These are phyloP conservation scores for Anoura caudifer DNA, from an alignment of 2,113 vertebrate species.

Conservation along the genomic window DNA sequence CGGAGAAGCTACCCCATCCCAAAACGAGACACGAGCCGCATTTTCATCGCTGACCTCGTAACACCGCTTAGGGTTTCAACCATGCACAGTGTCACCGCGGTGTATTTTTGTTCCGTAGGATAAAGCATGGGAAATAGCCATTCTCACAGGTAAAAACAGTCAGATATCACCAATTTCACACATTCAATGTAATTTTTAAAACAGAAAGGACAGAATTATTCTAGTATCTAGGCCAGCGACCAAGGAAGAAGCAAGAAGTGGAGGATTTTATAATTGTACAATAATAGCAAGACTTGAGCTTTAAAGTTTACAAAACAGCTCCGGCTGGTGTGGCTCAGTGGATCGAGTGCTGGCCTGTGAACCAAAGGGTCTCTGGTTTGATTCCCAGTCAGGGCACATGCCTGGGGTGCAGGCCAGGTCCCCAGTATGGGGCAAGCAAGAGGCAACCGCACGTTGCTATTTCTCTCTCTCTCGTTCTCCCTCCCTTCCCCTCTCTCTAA, in stretches of 20 bases:
- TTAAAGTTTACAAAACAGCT: background rate
- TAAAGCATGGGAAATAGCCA: background rate
- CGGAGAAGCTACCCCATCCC: background rate
- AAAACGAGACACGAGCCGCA: background rate
- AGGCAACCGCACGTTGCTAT: no score
- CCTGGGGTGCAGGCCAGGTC: no score
- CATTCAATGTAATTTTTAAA: background rate
- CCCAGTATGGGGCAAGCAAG: no score
- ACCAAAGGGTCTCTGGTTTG: no score
- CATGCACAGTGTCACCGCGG: accelerated
- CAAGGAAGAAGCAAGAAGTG: background rate
- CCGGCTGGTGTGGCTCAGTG: no score
- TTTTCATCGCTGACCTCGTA: accelerated
- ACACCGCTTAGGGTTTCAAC: background rate
- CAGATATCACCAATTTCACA: background rate
- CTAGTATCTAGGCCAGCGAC: background rate
- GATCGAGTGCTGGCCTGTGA: no score
- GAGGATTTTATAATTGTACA: background rate
- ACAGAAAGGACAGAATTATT: background rate
- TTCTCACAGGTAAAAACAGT: background rate
- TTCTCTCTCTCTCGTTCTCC: no score
- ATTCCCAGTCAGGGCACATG: no score
- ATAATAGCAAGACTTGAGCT: background rate
- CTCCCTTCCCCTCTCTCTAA: no score
- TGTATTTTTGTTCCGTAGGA: background rate